Base-by-base conservation (phyloP, 2,113 vertebrate genomes). In the Alethe diademata region DNA sequence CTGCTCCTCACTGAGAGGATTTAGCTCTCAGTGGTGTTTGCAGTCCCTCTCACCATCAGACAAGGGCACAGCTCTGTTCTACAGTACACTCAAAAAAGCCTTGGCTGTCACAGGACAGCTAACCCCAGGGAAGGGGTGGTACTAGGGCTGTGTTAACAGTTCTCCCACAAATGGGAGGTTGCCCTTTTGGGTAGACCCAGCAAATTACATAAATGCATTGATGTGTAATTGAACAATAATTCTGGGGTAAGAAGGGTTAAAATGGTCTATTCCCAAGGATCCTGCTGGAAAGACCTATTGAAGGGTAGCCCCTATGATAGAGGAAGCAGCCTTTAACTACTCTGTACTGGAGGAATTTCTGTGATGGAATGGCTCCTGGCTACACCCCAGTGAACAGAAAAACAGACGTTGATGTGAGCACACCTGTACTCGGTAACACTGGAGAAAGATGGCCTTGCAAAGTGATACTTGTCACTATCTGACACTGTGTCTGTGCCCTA, bases 391-490 rank as follows among this genome's bases (percentile, higher is more conserved):
- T 1, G 9, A 51, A 22, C 16, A 38, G 47, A 4, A 1, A 14
- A 36, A 9, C 31, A 20, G 69, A 9, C 14, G 0, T 5, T 0
- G 2, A 6, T 69, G 9, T 29, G 31, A 45, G 14, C 31, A 8
- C 14, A 35, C 35, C 14, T 43, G 26, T 20, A 6, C 42, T 54
- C 0, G 0, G 31, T 43, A 53, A 36, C 17, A 7, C 19, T 0
- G 0, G 50, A 66, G 48, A 24, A 64, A 11, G 47, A 17, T 35
- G n/a, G 24, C 74, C 31, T 40, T 73, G 42, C 31, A 72, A 35
- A 26, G 11, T n/a, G 47, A 4, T 36, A 7, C 11, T 13, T 58
- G 17, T 43, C 78, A 17, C 13, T 43, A 0, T 20, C 48, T 53
- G 65, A 3, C 43, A 16, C 16, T 14, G 9, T 66, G 6, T 35